Evolutionary conservation across 1,140 invertebrate species (phyloP).

Genomic region (Drosophila pandora): DNA sequence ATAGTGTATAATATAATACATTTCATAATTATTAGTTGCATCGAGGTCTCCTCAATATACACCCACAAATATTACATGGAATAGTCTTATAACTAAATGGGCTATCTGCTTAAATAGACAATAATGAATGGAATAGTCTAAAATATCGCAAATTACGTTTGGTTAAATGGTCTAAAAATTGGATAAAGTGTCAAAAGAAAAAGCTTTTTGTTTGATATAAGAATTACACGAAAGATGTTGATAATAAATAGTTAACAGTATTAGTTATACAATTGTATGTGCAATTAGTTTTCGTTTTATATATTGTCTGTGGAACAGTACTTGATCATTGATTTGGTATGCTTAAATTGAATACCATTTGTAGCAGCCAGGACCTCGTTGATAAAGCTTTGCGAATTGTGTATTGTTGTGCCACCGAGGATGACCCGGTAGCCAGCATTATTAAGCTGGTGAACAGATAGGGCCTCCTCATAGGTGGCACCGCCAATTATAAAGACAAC

Average conservation of each 20-base stretch:
- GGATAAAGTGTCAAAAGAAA: background rate
- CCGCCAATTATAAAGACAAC: conserved; percentile 98
- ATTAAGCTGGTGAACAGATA: conserved; percentile 94
- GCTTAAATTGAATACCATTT: conserved; percentile 85
- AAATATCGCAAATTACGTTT: background rate
- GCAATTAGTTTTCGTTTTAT: conserved; percentile 32
- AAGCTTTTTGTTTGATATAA: conserved; percentile 15
- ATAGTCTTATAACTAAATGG: background rate
- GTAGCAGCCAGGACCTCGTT: conserved; percentile 87
- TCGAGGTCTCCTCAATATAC: background rate
- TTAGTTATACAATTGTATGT: background rate
- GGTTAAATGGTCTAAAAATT: background rate
- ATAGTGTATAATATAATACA: conserved; percentile 21
- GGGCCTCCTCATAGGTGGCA: conserved; percentile 98
- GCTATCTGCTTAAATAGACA: background rate
- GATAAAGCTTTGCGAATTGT: conserved; percentile 93
- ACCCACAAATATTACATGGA: conserved; percentile 21
- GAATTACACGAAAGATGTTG: conserved; percentile 25
- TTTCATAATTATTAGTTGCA: conserved; percentile 4
- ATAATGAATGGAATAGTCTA: background rate
- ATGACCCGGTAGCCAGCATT: conserved; percentile 91
- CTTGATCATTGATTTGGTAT: conserved; percentile 83
- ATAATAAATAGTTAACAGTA: conserved; percentile 76
- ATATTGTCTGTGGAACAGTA: conserved; percentile 78
- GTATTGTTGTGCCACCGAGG: conserved; percentile 95